A percentile compares a stretch with the other conserved stretches of the same genome.
phyloP scores from a whole-genome alignment of 2,113 vertebrate species.

The Mustelus asterias region DNA sequence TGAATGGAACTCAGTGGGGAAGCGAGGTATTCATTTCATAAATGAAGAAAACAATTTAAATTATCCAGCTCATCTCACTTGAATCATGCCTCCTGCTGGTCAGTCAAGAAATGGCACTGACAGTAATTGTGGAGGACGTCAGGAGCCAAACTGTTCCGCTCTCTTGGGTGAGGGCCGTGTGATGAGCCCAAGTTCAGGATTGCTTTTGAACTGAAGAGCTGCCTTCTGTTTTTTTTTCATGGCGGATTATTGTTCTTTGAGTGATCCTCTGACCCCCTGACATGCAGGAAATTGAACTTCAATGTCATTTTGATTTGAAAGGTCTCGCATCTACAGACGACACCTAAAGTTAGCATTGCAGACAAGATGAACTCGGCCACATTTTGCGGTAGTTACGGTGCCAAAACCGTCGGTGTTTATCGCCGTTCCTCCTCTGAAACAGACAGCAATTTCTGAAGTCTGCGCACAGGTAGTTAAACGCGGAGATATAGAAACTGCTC shows the following conservation, averaged over 20 bases:
- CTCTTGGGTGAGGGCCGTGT: not conserved
- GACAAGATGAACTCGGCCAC: not conserved
- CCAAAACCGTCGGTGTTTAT: not conserved
- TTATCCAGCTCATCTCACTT: not conserved
- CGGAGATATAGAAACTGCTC: not conserved
- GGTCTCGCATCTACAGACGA: not conserved
- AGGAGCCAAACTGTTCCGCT: not conserved
- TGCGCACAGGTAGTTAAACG: not conserved
- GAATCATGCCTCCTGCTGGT: conserved; percentile 14
- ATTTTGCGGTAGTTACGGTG: not conserved
- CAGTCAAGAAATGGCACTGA: conserved; percentile 2
- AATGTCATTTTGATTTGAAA: not conserved
- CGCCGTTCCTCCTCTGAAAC: not conserved
- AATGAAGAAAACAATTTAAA: conserved; percentile 27
- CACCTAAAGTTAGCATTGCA: not conserved
- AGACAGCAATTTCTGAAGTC: not conserved
- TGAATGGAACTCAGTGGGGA: conserved; percentile 13
- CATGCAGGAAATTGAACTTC: not conserved
- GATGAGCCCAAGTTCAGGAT: not conserved
- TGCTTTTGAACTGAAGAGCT: not conserved
- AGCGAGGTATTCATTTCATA: not conserved
- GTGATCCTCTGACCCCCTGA: not conserved
- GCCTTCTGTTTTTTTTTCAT: not conserved
- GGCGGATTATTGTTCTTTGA: not conserved
- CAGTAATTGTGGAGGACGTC: conserved; percentile 13